A percentile compares a stretch with the other conserved stretches of the same genome.
Conservation (phyloP, 1,140 invertebrate genomes). For the Drosophila triauraria region DNA sequence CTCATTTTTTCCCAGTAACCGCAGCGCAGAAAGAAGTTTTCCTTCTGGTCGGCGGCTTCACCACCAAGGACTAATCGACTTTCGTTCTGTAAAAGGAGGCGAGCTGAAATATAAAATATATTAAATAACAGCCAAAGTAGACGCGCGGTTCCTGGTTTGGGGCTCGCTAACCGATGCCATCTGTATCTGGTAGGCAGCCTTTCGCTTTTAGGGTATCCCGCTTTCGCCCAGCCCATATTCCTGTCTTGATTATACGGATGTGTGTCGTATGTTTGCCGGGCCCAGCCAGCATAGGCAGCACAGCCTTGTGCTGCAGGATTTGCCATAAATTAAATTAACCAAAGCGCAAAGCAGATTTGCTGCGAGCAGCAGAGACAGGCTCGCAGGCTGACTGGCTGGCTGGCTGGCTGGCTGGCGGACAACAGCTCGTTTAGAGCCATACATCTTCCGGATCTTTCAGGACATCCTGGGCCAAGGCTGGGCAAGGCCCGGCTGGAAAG, state of each 20-base stretch:
- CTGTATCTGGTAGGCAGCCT: not conserved
- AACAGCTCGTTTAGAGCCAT: constrained; percentile 63
- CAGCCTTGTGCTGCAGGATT: constrained; percentile 17
- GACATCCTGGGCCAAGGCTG: not conserved
- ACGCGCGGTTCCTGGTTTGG: not conserved
- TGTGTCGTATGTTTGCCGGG: constrained; percentile 3
- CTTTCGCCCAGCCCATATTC: too few relatives aligned
- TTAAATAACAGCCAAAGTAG: constrained; percentile 22
- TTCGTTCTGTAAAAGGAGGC: constrained; percentile 5
- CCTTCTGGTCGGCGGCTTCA: not conserved
- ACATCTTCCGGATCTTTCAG: constrained; percentile 34
- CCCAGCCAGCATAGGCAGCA: not conserved
- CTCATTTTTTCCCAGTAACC: not conserved
- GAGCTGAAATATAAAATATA: constrained; percentile 27
- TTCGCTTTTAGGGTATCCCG: not conserved
- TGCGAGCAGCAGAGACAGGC: not conserved
- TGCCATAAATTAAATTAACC: constrained; percentile 75
- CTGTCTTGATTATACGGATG: constrained; percentile 25
- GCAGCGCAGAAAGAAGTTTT: constrained; percentile 1
- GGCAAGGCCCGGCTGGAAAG: too few relatives aligned
- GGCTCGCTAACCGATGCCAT: not conserved
- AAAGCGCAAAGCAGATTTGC: constrained; percentile 55
- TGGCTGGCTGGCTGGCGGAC: constrained; percentile 9
- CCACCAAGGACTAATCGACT: not conserved
- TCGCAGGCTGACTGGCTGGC: not conserved